These are phyloP conservation scores for Heliconius cydno DNA, from an alignment of 2,888 invertebrate genomes.

Conservation along the genomic window DNA sequence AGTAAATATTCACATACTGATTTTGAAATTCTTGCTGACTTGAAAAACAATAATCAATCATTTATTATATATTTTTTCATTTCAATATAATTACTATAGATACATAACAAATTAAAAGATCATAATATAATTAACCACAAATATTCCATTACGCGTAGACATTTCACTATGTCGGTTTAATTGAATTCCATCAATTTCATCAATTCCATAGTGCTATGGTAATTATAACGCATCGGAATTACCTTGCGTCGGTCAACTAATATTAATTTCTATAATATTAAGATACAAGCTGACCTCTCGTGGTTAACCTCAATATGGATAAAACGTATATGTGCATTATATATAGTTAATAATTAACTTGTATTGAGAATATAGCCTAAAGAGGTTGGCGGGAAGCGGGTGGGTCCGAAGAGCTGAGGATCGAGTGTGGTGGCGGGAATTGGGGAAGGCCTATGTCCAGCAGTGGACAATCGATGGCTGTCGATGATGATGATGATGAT, in stretches of 20 bases:
- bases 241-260: conserved; percentile 10
- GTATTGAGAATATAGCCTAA: not conserved
- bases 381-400: too few species aligned
- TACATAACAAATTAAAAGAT: not conserved
- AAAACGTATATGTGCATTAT: not conserved
- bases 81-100: not conserved
- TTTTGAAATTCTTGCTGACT: too few species aligned
- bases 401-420: too few species aligned
- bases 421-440: too few species aligned
- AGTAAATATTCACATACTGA: too few species aligned
- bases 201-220: conserved; percentile 10
- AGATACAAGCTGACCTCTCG: not conserved
- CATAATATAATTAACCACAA: conserved; percentile 13
- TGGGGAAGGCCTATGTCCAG: too few species aligned
- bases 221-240: conserved; percentile 19
- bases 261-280: conserved; percentile 18
- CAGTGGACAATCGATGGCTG: too few species aligned
- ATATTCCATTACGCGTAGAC: conserved; percentile 3
- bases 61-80: too few species aligned
- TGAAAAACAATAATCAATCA: too few species aligned
- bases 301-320: conserved; percentile 5
- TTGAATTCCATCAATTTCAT: conserved; percentile 34
- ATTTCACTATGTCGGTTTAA: conserved; percentile 25
- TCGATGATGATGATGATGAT: too few species aligned
- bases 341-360: not conserved